phyloP scores from a whole-genome alignment of 2,797 vertebrate species.

The Brotula barbata region DNA sequence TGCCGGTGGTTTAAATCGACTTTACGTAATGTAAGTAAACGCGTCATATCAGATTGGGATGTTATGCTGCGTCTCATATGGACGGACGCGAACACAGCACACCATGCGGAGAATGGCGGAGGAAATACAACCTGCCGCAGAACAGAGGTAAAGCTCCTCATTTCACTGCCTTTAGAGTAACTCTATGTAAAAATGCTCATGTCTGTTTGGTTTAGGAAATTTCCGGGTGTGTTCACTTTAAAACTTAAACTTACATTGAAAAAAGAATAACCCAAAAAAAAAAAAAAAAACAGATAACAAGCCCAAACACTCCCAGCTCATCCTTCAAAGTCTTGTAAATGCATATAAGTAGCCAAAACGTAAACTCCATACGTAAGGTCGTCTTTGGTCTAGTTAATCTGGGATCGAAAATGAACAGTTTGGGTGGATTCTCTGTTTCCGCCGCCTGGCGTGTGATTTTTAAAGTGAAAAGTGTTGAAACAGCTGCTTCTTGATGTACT shows the following conservation, averaged over 20 bases:
- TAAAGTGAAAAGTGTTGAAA: background rate
- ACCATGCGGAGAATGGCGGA: conserved; percentile 73
- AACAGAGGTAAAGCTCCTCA: conserved; percentile 47
- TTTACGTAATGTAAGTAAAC: conserved; percentile 32
- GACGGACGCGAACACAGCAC: background rate
- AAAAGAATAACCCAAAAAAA: too few relatives aligned
- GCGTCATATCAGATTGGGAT: conserved; percentile 23
- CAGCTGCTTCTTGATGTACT: background rate
- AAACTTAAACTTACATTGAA: too few relatives aligned
- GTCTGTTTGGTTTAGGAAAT: too few relatives aligned
- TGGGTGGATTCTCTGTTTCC: background rate
- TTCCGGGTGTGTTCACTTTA: too few relatives aligned
- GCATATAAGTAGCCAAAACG: too few relatives aligned
- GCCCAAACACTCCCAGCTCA: too few relatives aligned
- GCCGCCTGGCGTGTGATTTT: background rate
- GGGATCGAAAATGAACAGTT: background rate
- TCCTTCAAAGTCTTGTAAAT: too few relatives aligned
- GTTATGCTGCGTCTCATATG: background rate
- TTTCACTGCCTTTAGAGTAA: background rate
- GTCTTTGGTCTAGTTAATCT: too few relatives aligned
- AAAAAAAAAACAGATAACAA: too few relatives aligned
- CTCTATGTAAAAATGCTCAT: too few relatives aligned
- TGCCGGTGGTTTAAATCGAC: too few relatives aligned
- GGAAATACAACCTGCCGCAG: conserved; percentile 43
- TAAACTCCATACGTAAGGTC: too few relatives aligned